These are phyloP conservation scores for Sipha maydis DNA, from an alignment of 2,888 invertebrate genomes.

Conservation along the genomic window DNA sequence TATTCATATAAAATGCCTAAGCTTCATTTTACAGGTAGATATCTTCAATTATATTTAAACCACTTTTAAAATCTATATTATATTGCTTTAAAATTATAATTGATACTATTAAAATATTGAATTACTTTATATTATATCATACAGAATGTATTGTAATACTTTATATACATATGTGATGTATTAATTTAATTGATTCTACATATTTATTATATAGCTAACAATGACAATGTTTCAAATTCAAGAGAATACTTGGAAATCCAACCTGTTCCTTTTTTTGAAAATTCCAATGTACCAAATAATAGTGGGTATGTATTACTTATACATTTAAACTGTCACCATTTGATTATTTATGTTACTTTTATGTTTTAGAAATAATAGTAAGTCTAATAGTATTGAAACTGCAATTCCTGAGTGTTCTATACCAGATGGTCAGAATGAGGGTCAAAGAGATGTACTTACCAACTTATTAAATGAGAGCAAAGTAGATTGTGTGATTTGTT, in stretches of 20 bases:
- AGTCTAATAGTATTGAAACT: background rate
- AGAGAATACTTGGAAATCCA: background rate
- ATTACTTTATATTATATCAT: too few relatives aligned
- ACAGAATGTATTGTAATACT: too few relatives aligned
- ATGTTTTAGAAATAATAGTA: constrained; percentile 33
- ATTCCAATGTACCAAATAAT: constrained; percentile 13
- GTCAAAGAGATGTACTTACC: constrained; percentile 82
- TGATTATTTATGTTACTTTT: background rate
- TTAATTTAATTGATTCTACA: background rate
- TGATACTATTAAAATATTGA: too few relatives aligned
- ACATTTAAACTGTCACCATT: background rate
- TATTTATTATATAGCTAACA: background rate
- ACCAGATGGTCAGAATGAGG: background rate
- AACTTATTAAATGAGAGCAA: constrained; percentile 77
- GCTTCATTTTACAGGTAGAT: background rate
- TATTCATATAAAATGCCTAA: background rate
- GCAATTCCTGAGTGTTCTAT: background rate
- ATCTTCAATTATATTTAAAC: too few relatives aligned
- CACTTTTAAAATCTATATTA: too few relatives aligned
- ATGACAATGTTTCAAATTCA: constrained; percentile 12
- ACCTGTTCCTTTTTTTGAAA: background rate
- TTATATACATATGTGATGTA: too few relatives aligned
- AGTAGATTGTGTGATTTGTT: constrained; percentile 95
- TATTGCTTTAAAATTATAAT: too few relatives aligned
- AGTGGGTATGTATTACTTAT: constrained; percentile 9